A percentile compares a stretch with the other conserved stretches of the same genome.
phyloP scores from a whole-genome alignment of 2,113 vertebrate genomes.

The Chaetodon auriga region DNA sequence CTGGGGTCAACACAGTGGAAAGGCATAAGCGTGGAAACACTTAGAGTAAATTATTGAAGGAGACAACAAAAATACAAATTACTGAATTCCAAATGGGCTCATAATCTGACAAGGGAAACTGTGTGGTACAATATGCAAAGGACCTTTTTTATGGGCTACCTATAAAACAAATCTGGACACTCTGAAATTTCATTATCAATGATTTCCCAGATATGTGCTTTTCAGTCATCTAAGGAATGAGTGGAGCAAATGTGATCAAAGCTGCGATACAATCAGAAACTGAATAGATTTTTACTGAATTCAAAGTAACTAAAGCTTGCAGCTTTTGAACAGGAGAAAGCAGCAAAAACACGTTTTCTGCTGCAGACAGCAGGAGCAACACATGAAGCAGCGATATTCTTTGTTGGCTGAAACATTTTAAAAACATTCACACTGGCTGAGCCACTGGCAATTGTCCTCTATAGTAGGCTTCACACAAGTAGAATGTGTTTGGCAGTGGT shows the following conservation, averaged over 20 bases:
- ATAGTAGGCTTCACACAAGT: constrained; percentile 42
- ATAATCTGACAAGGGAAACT: constrained; percentile 11
- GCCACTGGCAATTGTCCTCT: constrained; percentile 45
- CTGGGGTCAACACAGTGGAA: constrained; percentile 51
- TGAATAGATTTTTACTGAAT: not conserved
- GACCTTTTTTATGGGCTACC: not conserved
- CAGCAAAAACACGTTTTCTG: not conserved
- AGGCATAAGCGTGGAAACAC: constrained; percentile 31
- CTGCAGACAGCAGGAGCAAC: constrained; percentile 16
- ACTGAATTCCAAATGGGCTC: not conserved
- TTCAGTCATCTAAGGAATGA: not conserved
- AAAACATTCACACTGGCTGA: constrained; percentile 43
- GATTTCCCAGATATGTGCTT: not conserved
- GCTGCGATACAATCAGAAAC: not conserved
- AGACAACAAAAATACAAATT: constrained; percentile 34
- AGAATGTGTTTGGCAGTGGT: constrained; percentile 62
- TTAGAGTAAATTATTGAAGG: constrained; percentile 43
- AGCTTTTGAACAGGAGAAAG: not conserved
- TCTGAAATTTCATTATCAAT: not conserved
- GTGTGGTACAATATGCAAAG: not conserved
- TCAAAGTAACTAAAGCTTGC: not conserved
- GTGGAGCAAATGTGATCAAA: not conserved
- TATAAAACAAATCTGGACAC: not conserved
- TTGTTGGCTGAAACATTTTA: constrained; percentile 29
- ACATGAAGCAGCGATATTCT: constrained; percentile 7